phyloP scores from a whole-genome alignment of 1,140 invertebrate genomes.

The Ceratina japonica region DNA sequence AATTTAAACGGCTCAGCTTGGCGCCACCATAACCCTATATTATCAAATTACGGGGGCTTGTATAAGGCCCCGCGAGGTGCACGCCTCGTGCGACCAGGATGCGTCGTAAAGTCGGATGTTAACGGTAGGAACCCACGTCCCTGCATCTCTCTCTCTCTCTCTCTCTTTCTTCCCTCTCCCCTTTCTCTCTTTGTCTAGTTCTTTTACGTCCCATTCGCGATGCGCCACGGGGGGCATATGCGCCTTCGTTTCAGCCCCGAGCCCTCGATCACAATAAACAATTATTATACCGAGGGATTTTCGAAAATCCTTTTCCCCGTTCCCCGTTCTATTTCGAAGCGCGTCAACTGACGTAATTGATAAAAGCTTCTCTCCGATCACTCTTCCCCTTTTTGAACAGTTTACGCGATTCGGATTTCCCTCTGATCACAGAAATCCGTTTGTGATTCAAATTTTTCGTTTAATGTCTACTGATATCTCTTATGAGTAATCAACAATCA shows the following conservation, averaged over 20 bases:
- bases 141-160: constrained; percentile 38
- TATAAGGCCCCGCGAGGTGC: constrained; percentile 56
- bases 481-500: no score
- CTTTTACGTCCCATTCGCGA: constrained; percentile 65
- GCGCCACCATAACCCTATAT: constrained; percentile 72
- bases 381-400: neutral
- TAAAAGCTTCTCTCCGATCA: neutral
- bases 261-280: constrained; percentile 58
- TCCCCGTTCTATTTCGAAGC: constrained; percentile 31
- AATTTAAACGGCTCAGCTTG: constrained; percentile 69
- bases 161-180: no score
- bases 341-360: constrained; percentile 30
- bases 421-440: neutral
- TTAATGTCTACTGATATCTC: no score
- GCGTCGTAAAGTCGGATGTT: constrained; percentile 67
- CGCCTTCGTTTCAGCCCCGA: constrained; percentile 43
- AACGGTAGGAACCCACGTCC: constrained; percentile 69
- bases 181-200: constrained; percentile 1
- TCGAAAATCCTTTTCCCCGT: constrained; percentile 38
- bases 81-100: constrained; percentile 60
- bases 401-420: constrained; percentile 14
- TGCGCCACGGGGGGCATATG: constrained; percentile 58
- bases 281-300: constrained; percentile 44
- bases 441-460: no score
- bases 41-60: constrained; percentile 69